Conservation (phyloP, 1,140 invertebrate genomes). For the Bombus confusus region DNA sequence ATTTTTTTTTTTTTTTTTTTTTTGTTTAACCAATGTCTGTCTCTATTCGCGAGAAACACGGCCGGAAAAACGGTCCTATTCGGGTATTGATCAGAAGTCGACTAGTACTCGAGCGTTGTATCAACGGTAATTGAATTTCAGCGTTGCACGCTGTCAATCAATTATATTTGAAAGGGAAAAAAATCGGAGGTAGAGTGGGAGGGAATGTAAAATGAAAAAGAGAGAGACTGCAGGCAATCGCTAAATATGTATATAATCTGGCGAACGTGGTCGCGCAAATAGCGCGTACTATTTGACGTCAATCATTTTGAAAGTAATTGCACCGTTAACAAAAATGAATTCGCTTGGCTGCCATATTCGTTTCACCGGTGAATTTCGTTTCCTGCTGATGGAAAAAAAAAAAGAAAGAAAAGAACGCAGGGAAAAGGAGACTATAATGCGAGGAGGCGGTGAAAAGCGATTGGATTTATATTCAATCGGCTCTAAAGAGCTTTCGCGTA, state of each 20-base stretch:
- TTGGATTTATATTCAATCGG: background rate
- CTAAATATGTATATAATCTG: constrained; percentile 37
- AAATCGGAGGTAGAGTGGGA: background rate
- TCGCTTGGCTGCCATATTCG: background rate
- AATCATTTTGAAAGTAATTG: constrained; percentile 43
- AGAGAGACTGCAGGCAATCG: background rate
- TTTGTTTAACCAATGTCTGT: constrained; percentile 20
- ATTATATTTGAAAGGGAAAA: constrained; percentile 27
- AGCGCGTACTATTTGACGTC: constrained; percentile 27
- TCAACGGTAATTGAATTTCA: constrained; percentile 45
- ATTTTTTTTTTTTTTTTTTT: background rate
- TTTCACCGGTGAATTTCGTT: background rate
- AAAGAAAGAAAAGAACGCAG: background rate
- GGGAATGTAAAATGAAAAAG: background rate
- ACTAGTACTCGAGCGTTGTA: constrained; percentile 31
- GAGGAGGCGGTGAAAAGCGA: background rate
- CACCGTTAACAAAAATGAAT: constrained; percentile 44
- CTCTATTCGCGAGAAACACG: background rate
- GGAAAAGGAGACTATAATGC: background rate
- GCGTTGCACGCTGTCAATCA: constrained; percentile 40
- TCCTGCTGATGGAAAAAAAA: background rate
- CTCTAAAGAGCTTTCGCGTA: background rate
- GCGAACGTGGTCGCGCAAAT: constrained; percentile 13
- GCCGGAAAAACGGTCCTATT: background rate
- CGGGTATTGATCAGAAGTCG: constrained; percentile 34